These are phyloP conservation scores for Pangasius djambal DNA, from an alignment of 2,797 vertebrate species.

Conservation along the genomic window DNA sequence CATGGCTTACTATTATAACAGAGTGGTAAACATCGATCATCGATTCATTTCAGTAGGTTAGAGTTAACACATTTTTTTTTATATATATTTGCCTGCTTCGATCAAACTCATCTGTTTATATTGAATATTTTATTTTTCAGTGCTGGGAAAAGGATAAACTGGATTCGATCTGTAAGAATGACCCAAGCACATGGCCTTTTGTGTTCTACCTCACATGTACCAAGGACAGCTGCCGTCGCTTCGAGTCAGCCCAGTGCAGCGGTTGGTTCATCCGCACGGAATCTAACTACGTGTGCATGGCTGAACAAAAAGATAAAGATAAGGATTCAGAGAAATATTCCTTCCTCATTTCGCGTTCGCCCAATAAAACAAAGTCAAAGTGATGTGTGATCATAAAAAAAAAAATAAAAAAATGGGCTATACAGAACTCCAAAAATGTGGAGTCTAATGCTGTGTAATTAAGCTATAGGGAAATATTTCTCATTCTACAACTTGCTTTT, in stretches of 20 bases:
- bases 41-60: neutral
- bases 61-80: neutral
- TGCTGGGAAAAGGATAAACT: constrained; percentile 62
- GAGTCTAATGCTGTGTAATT: neutral
- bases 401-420: neutral
- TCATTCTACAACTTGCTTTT: neutral
- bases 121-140: constrained; percentile 52
- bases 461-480: neutral
- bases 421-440: neutral
- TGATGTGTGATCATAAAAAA: neutral
- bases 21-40: neutral
- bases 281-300: constrained; percentile 12
- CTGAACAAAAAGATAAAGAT: neutral
- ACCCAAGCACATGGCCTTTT: constrained; percentile 63
- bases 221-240: constrained; percentile 38
- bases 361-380: neutral
- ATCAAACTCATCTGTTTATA: neutral
- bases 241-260: constrained; percentile 70
- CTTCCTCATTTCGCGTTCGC: constrained; percentile 24
- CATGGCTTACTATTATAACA: neutral
- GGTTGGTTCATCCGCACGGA: constrained; percentile 75
- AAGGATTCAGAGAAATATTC: neutral
- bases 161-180: constrained; percentile 63
- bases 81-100: neutral
- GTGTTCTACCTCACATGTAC: constrained; percentile 76